Evolutionary conservation across 2,797 vertebrate species (phyloP), one percentile per base, ranked within the genome.

Genomic region (Diglossa cyanea): DNA sequence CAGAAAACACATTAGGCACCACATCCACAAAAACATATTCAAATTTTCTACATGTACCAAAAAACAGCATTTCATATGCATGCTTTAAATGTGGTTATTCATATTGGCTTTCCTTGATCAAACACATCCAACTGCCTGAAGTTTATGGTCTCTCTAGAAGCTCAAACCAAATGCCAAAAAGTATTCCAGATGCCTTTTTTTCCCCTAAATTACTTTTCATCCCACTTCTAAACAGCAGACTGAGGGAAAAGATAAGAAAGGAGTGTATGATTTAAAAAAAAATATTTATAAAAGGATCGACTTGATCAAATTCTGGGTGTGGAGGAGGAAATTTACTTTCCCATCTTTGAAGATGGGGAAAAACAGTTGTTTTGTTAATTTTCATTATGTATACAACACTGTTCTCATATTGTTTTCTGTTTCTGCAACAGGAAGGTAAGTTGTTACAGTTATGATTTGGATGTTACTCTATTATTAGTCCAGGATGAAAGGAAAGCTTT

Each of bases 401-500:
- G 35, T 30, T 85, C 37, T 81, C 18, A 31, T 24, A 42, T 1
- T 68, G 40, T 17, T 86, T 92, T 72, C 50, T 80, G 23, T 35
- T 90, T 92, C 54, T 75, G 13, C 55, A 71, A 50, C 55, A 88
- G 25, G 24, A 70, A 84, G 54, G 6, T 61, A 90, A 58, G 51
- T 65, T 74, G 54, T 68, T 90, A 68, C 58, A 66, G 23, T 63
- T 60, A 82, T 50, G 23, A 54, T 84, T 73, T 81, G 13, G 10
- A 70, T 86, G 62, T 73, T 90, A 86, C 62, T 75, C 58, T 93
- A 33, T 79, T 92, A 85, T 92, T 93, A 90, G 66, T 35, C 0
- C 0, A 88, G 66, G 62, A 91, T 90, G 37, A 96, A 96, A 95
- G 73, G 44, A 88, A 92, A 86, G 76, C 51, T 88, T 93, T 91